Conservation (phyloP, 1,140 invertebrate genomes). For the Araneus ventricosus region DNA sequence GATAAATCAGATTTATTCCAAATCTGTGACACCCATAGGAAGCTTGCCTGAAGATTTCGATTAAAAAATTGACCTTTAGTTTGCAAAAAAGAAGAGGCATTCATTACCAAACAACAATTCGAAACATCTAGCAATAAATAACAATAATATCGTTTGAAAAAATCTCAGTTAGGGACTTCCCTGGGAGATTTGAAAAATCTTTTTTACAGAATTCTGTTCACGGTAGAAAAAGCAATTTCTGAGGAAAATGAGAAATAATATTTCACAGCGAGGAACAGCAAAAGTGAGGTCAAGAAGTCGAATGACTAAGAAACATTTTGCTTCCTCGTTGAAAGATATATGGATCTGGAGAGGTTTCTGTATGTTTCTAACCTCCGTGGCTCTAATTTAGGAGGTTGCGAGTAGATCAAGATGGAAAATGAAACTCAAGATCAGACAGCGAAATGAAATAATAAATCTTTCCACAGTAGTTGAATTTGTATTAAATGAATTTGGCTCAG, state of each 20-base stretch:
- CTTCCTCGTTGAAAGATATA: slow-evolving; percentile 7
- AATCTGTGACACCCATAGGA: no score
- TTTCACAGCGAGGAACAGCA: background rate
- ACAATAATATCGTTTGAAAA: background rate
- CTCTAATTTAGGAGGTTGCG: background rate
- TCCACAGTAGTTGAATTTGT: background rate
- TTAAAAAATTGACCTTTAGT: background rate
- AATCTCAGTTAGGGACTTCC: background rate
- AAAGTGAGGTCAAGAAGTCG: background rate
- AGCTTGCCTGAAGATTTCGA: background rate
- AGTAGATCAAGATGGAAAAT: background rate
- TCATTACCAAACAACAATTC: background rate
- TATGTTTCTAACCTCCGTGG: background rate
- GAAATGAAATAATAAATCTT: slow-evolving; percentile 5
- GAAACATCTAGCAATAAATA: background rate
- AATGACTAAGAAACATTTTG: background rate
- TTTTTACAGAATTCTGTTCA: background rate
- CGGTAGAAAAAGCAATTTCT: slow-evolving; percentile 14
- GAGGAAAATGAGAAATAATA: slow-evolving; percentile 28
- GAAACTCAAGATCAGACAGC: background rate
- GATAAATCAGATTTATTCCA: no score
- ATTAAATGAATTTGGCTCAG: background rate
- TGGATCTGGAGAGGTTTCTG: background rate
- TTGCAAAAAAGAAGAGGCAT: background rate
- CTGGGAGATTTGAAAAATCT: background rate